A percentile compares a stretch with the other conserved stretches of the same genome.
phyloP scores from a whole-genome alignment of 37 sponge, comb jelly and placozoan species.

The Ianthella basta region DNA sequence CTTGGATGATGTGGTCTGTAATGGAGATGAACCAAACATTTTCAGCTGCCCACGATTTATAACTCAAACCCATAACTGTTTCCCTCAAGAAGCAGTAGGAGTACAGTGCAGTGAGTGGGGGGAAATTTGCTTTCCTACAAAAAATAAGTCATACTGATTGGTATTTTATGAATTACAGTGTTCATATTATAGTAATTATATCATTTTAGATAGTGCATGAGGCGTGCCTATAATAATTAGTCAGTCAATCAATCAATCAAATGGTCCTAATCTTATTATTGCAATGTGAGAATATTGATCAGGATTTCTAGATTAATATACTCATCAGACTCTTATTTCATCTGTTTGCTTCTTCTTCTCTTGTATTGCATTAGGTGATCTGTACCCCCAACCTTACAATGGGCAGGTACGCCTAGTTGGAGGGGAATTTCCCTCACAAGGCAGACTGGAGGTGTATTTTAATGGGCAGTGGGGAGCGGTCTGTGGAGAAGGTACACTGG shows the following conservation, averaged over 20 bases:
- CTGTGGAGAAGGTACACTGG: slow-evolving; percentile 7
- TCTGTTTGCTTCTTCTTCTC: no score
- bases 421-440: slow-evolving; percentile 12
- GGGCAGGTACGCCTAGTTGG: slow-evolving; percentile 2
- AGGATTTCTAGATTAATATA: no score
- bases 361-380: background rate
- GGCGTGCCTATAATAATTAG: no score
- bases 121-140: no score
- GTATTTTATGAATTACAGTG: no score
- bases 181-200: no score
- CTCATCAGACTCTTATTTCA: no score
- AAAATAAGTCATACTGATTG: no score
- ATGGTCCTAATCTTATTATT: no score
- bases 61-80: background rate
- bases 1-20: background rate
- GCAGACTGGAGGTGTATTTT: slow-evolving; percentile 10
- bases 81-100: background rate
- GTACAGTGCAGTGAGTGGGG: slow-evolving; percentile 25
- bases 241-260: no score
- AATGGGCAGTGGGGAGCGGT: slow-evolving; percentile 30
- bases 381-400: background rate
- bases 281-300: no score
- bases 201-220: no score
- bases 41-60: background rate
- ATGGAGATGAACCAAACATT: background rate